Percentiles rank a stretch among this genome's conserved stretches.
These are phyloP conservation scores for Drosophila prolongata DNA, from an alignment of 2,888 invertebrate genomes.

Conservation along the genomic window DNA sequence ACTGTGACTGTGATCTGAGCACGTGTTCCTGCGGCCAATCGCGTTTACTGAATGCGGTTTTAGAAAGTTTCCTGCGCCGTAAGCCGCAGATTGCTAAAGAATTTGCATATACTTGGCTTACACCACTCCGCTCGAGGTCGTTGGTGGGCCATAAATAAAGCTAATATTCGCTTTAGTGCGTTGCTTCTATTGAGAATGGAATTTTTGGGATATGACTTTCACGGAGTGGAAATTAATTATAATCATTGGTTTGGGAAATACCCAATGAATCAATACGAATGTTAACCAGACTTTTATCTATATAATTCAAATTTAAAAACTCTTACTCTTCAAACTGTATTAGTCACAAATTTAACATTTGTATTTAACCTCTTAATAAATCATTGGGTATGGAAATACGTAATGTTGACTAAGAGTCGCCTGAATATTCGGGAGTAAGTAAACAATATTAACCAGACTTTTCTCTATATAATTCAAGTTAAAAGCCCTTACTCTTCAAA, in stretches of 20 bases:
- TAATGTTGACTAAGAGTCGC: no score
- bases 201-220: conserved; percentile 24
- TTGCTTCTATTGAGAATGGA: conserved; percentile 14
- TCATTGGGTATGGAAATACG: no score
- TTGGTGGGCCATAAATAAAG: conserved; percentile 49
- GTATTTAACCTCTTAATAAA: no score
- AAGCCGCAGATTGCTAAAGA: conserved; percentile 40
- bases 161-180: conserved; percentile 34
- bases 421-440: no score
- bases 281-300: no score
- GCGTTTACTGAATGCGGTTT: conserved; percentile 63
- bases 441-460: no score
- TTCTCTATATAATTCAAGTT: no score
- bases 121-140: conserved; percentile 21
- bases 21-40: conserved; percentile 42
- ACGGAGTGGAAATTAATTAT: conserved; percentile 1
- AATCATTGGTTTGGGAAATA: not conserved
- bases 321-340: no score
- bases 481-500: no score
- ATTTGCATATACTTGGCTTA: conserved; percentile 48
- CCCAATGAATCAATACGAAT: not conserved
- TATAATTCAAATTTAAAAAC: no score
- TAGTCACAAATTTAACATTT: no score
- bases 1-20: conserved; percentile 24
- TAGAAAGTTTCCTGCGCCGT: conserved; percentile 63